Evolutionary conservation across 2,797 vertebrate genomes (phyloP), one percentile per base, ranked within the genome.

Genomic region (Protosalanx chinensis): DNA sequence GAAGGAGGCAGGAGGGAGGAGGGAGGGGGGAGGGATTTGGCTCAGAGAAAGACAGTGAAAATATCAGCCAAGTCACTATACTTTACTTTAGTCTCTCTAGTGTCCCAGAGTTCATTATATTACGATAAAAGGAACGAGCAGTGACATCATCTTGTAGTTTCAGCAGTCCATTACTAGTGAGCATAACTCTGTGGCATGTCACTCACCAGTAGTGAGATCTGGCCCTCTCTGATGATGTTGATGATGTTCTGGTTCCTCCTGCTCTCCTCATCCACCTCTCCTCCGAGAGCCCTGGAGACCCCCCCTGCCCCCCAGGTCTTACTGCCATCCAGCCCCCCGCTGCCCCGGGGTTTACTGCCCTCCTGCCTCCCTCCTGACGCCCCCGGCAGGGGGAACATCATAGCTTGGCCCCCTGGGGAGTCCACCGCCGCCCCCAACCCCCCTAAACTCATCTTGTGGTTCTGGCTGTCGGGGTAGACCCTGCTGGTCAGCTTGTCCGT

Each of bases 211-310:
- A 96, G 90, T 64, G 95, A 97, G 76, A 98, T 97, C 82, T 98
- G 97, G 60, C 97, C 97, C 85, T 98, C 97, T 83, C 94, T 93
- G 69, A 99, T 94, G 51, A 98, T 96, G 86, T 97, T 98, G 84
- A 99, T 91, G 88, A 99, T 96, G 91, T 96, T 99, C 76, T 95
- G 96, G 37, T 88, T 92, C 89, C 95, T 99, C 86, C 97, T 97
- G 76, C 91, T 81, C 80, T 95, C 93, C 76, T 99, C 96, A 0
- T 83, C 94, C 68, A 85, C 82, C 73, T 95, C 88, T 51, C 80
- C 89, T 67, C 81, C 87, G 27, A 77, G 77, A 16, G 77, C 86
- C 64, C 91, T 92, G 46, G 86, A 7, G 57, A 72, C 64, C 78
- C 83, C 73, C 79, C 82, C 5, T 81, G 85, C 0, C 75, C 86